These are phyloP conservation scores for Atrina japonica DNA, from an alignment of 2,888 invertebrate species.

Conservation along the genomic window DNA sequence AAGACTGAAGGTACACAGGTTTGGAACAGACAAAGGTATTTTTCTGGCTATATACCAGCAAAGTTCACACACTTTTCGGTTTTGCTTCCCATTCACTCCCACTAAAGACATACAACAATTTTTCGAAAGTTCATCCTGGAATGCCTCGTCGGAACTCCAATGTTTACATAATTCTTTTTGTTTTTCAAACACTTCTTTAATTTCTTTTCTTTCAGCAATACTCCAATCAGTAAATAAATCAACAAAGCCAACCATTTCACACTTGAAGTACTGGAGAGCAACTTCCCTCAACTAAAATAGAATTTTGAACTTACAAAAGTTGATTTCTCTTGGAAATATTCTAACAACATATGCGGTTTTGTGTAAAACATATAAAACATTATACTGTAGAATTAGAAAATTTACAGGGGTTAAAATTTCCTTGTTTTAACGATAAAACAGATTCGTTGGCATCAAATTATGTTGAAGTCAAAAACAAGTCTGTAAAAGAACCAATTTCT, in stretches of 20 bases:
- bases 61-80: constrained; percentile 24
- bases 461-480: too few species aligned
- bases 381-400: too few species aligned
- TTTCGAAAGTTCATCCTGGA: constrained; percentile 1
- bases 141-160: neutral
- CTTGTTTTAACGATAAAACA: too few species aligned
- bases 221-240: constrained; percentile 13
- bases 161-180: constrained; percentile 8
- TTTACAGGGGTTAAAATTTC: too few species aligned
- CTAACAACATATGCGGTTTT: too few species aligned
- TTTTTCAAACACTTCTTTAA: neutral
- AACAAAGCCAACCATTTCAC: constrained; percentile 8
- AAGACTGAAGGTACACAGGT: constrained; percentile 27
- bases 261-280: constrained; percentile 85
- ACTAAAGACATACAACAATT: constrained; percentile 29
- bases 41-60: constrained; percentile 20
- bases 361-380: neutral
- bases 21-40: neutral
- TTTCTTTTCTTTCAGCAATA: constrained; percentile 3
- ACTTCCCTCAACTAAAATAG: constrained; percentile 87
- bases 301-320: too few species aligned
- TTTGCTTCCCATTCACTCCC: constrained; percentile 1
- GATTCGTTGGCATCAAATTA: too few species aligned
- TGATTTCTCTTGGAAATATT: too few species aligned
- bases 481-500: too few species aligned